phyloP scores from a whole-genome alignment of 2,888 invertebrate species.

The Caenorhabditis macrosperma region DNA sequence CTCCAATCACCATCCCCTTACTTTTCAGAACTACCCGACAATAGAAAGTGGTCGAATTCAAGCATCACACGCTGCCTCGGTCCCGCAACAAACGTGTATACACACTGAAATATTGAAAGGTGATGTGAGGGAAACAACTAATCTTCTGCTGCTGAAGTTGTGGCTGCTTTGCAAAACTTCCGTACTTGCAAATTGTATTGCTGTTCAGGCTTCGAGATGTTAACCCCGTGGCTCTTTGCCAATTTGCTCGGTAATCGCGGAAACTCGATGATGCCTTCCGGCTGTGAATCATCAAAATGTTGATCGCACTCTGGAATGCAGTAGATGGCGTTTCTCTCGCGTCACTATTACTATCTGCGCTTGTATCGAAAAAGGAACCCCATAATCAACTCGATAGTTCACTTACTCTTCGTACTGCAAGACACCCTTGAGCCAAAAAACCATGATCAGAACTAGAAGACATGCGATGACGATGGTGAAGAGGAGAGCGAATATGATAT shows the following conservation, averaged over 20 bases:
- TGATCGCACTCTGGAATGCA: slow-evolving; percentile 77
- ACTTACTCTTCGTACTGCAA: slow-evolving; percentile 79
- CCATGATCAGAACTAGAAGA: slow-evolving; percentile 78
- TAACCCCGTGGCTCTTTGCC: slow-evolving; percentile 32
- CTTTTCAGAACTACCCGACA: slow-evolving; percentile 82
- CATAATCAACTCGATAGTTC: not conserved
- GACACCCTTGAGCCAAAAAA: slow-evolving; percentile 79
- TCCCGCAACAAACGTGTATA: slow-evolving; percentile 82
- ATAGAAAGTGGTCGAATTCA: slow-evolving; percentile 81
- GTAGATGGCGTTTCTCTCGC: not conserved
- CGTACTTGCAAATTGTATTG: slow-evolving; percentile 63
- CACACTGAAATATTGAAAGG: slow-evolving; percentile 80
- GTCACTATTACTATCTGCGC: not conserved
- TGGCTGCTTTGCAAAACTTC: too few species aligned
- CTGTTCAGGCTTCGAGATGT: slow-evolving; percentile 38
- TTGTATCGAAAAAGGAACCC: slow-evolving; percentile 26
- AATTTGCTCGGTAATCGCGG: slow-evolving; percentile 72
- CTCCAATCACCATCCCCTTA: slow-evolving; percentile 63
- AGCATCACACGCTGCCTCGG: slow-evolving; percentile 81
- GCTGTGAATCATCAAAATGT: slow-evolving; percentile 71
- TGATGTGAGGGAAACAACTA: not conserved
- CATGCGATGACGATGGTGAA: slow-evolving; percentile 78
- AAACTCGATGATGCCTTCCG: slow-evolving; percentile 72
- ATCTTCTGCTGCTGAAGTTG: too few species aligned
- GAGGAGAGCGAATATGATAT: slow-evolving; percentile 79